Evolutionary conservation across 2,888 invertebrate species (phyloP).

Genomic region (Altica lythri): DNA sequence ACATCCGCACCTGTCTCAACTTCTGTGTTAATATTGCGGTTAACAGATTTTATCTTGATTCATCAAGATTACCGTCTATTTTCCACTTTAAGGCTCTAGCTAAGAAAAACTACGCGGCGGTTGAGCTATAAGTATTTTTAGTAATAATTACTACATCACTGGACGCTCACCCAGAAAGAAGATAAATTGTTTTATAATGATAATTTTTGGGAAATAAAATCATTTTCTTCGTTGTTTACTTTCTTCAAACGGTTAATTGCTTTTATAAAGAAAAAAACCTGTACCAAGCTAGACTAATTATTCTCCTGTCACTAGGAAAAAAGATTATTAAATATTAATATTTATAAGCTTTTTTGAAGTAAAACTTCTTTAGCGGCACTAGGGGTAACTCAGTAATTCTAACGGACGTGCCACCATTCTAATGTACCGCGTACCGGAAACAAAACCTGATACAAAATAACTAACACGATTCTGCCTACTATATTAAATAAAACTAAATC

Average conservation of each 20-base stretch:
- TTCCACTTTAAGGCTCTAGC: conserved; percentile 27
- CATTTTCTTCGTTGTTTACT: conserved; percentile 9
- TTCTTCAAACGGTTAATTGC: background rate
- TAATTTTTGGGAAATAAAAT: conserved; percentile 11
- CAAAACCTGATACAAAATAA: too few relatives aligned
- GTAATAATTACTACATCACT: conserved; percentile 25
- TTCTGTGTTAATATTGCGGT: conserved; percentile 30
- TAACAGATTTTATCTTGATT: conserved; percentile 35
- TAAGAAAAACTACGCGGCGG: conserved; percentile 16
- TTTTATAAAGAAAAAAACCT: background rate
- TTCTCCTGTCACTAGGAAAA: background rate
- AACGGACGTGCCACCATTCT: too few relatives aligned
- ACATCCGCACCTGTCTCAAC: conserved; percentile 33
- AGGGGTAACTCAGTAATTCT: too few relatives aligned
- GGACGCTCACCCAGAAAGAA: conserved; percentile 21
- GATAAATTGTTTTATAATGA: conserved; percentile 31
- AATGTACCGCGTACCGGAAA: too few relatives aligned
- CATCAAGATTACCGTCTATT: conserved; percentile 33
- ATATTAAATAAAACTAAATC: too few relatives aligned
- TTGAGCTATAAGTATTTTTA: conserved; percentile 27
- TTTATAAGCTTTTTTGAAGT: too few relatives aligned
- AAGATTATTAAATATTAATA: background rate
- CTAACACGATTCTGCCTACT: too few relatives aligned
- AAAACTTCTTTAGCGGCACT: too few relatives aligned
- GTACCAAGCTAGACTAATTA: too few relatives aligned